phyloP scores from a whole-genome alignment of 1,140 invertebrate species.

The Plectrocnemia conspersa region DNA sequence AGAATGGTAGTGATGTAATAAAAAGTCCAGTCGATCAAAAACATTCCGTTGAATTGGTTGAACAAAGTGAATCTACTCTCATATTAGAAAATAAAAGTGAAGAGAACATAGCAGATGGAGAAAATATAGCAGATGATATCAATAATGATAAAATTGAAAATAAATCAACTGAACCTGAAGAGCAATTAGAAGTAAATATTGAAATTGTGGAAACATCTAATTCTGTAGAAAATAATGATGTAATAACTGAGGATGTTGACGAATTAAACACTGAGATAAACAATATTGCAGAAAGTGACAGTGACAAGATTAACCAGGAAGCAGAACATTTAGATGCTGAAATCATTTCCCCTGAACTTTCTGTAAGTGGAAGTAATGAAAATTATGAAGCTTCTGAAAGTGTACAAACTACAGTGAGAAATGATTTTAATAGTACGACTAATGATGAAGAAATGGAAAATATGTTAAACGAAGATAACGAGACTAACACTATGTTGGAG shows the following conservation, averaged over 20 bases:
- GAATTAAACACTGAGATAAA: background rate
- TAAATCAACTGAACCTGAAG: background rate
- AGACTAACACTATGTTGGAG: too few relatives aligned
- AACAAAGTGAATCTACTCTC: too few relatives aligned
- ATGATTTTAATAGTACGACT: background rate
- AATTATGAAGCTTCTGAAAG: constrained; percentile 7
- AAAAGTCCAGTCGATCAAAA: too few relatives aligned
- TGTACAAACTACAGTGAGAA: background rate
- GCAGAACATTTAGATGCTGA: background rate
- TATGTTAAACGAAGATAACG: background rate
- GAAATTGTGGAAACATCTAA: background rate
- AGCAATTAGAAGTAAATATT: background rate
- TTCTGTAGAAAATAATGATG: background rate
- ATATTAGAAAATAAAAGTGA: too few relatives aligned
- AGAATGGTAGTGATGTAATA: too few relatives aligned
- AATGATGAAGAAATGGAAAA: background rate
- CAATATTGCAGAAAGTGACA: background rate
- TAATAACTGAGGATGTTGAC: background rate
- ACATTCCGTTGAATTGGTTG: too few relatives aligned
- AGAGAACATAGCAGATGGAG: too few relatives aligned
- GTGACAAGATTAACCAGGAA: background rate
- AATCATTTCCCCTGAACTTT: background rate
- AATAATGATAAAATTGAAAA: background rate
- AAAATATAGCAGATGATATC: background rate
- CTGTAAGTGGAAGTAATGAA: background rate